These are phyloP conservation scores for Sebastes schlegelii DNA, from an alignment of 2,113 vertebrate species.

Conservation along the genomic window DNA sequence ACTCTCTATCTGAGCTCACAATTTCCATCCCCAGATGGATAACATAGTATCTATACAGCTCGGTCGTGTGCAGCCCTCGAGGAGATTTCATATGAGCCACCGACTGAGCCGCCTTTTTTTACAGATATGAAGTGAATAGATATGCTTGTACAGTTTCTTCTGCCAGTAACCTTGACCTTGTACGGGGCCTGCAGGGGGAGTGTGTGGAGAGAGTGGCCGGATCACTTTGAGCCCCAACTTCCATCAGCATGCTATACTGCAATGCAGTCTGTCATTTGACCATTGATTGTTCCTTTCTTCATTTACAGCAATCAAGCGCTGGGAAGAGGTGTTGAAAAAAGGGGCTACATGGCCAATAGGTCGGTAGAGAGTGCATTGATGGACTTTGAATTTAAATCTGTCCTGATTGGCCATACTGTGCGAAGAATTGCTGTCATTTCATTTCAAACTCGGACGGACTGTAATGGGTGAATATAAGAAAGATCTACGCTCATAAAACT, in stretches of 20 bases:
- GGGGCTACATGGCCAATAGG: neutral
- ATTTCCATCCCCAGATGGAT: conserved; percentile 14
- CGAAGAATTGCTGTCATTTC: conserved; percentile 45
- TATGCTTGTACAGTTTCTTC: conserved; percentile 48
- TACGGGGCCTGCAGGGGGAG: conserved; percentile 27
- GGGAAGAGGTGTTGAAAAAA: conserved; percentile 19
- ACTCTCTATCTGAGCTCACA: neutral
- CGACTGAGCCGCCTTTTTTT: conserved; percentile 8
- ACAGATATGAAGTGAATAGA: conserved; percentile 59
- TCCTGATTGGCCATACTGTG: conserved; percentile 41
- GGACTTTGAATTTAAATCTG: conserved; percentile 49
- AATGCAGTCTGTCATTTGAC: conserved; percentile 49
- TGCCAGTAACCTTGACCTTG: conserved; percentile 73
- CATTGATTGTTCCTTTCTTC: conserved; percentile 70
- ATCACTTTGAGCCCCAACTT: conserved; percentile 40
- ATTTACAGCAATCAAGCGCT: conserved; percentile 73
- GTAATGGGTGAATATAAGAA: neutral
- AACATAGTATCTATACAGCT: conserved; percentile 16
- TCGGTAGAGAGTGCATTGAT: neutral
- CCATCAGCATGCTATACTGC: conserved; percentile 32
- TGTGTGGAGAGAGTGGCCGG: conserved; percentile 31
- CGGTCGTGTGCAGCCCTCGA: neutral
- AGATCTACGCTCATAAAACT: conserved; percentile 4
- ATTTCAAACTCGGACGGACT: conserved; percentile 19
- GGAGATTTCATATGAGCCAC: conserved; percentile 36